A percentile compares a stretch with the other conserved stretches of the same genome.
These are phyloP conservation scores for Monochamus saltuarius DNA, from an alignment of 1,140 invertebrate genomes.

Conservation along the genomic window DNA sequence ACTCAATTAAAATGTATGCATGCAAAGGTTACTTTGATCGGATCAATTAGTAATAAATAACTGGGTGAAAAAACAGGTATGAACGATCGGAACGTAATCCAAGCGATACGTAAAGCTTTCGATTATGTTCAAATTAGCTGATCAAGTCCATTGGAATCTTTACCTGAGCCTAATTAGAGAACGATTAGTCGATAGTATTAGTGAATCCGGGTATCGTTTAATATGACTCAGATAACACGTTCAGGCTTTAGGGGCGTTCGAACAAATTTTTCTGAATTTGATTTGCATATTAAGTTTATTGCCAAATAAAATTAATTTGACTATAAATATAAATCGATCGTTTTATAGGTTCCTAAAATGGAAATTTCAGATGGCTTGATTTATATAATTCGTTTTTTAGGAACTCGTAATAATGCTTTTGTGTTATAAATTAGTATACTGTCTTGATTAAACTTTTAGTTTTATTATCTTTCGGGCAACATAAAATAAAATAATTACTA, in stretches of 20 bases:
- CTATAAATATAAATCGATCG: conserved; percentile 9
- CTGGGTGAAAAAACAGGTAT: conserved; percentile 24
- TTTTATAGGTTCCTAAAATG: too few relatives aligned
- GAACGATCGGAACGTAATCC: conserved; percentile 21
- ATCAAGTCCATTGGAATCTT: conserved; percentile 36
- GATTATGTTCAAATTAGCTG: conserved; percentile 35
- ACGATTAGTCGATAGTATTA: conserved; percentile 34
- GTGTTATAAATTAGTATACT: too few relatives aligned
- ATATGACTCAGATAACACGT: conserved; percentile 35
- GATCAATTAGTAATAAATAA: conserved; percentile 30
- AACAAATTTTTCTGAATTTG: conserved; percentile 23
- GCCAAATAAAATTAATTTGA: conserved; percentile 14
- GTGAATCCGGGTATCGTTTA: conserved; percentile 31
- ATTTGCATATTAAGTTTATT: conserved; percentile 26
- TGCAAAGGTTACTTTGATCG: background rate
- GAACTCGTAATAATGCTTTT: too few relatives aligned
- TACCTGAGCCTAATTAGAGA: conserved; percentile 39
- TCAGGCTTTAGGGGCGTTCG: conserved; percentile 24
- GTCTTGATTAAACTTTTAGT: too few relatives aligned
- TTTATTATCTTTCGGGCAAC: too few relatives aligned
- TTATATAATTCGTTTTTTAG: too few relatives aligned
- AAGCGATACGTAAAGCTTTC: conserved; percentile 24
- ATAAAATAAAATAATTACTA: too few relatives aligned
- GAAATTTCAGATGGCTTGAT: too few relatives aligned
- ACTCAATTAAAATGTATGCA: conserved; percentile 1